Base-by-base conservation (phyloP, 2,888 invertebrate genomes). In the Ariolimax columbianus region DNA sequence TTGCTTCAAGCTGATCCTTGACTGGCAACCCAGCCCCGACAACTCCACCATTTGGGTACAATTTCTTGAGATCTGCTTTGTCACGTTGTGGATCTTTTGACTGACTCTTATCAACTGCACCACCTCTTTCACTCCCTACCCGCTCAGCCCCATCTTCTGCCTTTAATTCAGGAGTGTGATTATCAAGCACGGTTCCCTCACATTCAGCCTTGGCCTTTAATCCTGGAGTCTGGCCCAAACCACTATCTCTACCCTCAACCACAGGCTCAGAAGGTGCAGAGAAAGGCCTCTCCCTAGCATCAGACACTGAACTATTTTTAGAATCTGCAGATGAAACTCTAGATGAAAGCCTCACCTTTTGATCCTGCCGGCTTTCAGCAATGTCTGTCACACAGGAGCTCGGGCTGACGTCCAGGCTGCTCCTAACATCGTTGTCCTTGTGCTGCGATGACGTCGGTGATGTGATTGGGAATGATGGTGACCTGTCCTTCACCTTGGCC, bases 361-460 rank as follows among this genome's bases (percentile, higher is more conserved):
- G 75, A 40, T 85, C 68, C 55, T 83, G 83, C 59, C 81, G 30
- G n/a, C 73, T 85, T 59, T 85, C 83, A 40, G 88, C 88, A 59
- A 85, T 88, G 55, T 86, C 89, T 38, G 88, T 88, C n/a, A 88
- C 87, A 83, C 88, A 88, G 59, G 87, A 86, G 43, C 89, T 88
- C 0, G 88, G 88, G 33, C 87, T 87, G 51, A 66, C 77, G 26
- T 63, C 85, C 38, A 85, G 38, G 40, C 77, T 47, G 36, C 77
- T 77, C 82, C 55, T 87, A 70, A 66, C 77, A 78, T 77, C 86
- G 73, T 55, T 55, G 23, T 84, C 84, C 38, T 36, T 63, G 55
- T 72, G 72, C 79, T 84, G 84, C 40, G 84, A 43, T 55, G 78
- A 75, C 43, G 79, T 72, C 30, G 84, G 84, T 23, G 68, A 66